These are phyloP conservation scores for Norana najaformis DNA, from an alignment of 2,888 invertebrate genomes.

Conservation along the genomic window DNA sequence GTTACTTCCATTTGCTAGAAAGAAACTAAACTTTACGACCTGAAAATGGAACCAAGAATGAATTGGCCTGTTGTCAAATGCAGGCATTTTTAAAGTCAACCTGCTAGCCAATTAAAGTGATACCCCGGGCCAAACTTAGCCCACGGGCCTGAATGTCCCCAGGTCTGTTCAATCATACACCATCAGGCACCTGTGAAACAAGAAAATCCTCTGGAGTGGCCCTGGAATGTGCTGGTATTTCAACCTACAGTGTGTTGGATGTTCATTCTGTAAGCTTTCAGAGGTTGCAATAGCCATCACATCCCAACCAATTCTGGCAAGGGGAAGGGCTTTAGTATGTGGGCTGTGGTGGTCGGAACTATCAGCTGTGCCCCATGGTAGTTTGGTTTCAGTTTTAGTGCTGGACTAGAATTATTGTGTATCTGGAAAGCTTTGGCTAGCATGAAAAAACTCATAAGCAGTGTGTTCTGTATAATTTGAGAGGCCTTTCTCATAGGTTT, in stretches of 20 bases:
- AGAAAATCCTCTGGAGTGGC: not conserved
- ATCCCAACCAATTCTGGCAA: not conserved
- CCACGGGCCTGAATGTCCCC: too few relatives aligned
- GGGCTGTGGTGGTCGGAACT: not conserved
- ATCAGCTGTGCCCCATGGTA: not conserved
- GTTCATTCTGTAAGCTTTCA: not conserved
- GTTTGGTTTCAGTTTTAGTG: not conserved
- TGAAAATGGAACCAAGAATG: not conserved
- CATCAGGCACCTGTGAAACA: not conserved
- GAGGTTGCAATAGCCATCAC: not conserved
- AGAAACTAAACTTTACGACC: too few relatives aligned
- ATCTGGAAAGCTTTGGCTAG: not conserved
- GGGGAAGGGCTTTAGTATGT: not conserved
- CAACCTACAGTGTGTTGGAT: too few relatives aligned
- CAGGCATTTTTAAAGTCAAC: not conserved
- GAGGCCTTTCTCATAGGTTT: not conserved
- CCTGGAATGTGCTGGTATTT: constrained; percentile 13
- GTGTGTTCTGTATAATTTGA: not conserved
- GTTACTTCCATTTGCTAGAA: too few relatives aligned
- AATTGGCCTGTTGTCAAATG: not conserved
- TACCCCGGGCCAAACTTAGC: too few relatives aligned
- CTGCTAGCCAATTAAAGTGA: too few relatives aligned
- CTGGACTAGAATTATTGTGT: not conserved
- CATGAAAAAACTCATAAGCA: not conserved
- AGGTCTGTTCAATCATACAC: too few relatives aligned